Evolutionary conservation across 2,797 vertebrate species (phyloP), one percentile per base, ranked within the genome.

Genomic region (Pseudocheirus occidentalis): DNA sequence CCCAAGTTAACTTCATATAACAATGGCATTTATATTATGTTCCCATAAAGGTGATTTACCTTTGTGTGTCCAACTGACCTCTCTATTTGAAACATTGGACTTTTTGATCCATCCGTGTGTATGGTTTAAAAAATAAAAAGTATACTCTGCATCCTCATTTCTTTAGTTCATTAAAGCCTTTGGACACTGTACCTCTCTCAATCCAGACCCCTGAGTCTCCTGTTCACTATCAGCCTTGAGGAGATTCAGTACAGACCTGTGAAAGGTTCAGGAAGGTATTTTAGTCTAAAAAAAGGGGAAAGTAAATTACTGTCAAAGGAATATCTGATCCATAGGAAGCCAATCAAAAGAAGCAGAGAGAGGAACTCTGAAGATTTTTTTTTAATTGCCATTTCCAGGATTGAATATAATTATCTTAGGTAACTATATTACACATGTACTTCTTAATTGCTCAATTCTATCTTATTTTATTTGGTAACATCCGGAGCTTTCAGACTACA

Each of bases 401-500:
- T 94, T 93, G 1, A 28, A 27, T 46, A 95, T 29, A 92, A 11
- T 58, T 31, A 91, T 95, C 55, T 91, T 31, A 31, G 10, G 0
- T 96, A 96, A 0, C 0, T 46, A 94, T 31, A 57, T 21, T 0
- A 1, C 89, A 46, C 0, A 46, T 0, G 13, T 94, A 21, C 29
- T 0, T 6, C 94, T 50, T 66, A 89, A 0, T 3, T 90, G 97
- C 95, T 95, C 0, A 40, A 29, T 54, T 58, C 94, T 94, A 90
- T 59, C 40, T 97, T 3, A 4, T 55, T 13, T 40, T 21, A 53
- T 10, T 59, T 81, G n/a, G n/a, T 96, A 90, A 94, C 93, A 90
- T 97, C 97, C 96, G 46, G 56, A 40, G 66, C 81, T 98, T 96
- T 18, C 92, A 62, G 96, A 96, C n/a, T 81, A 81, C 97, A 97